A percentile compares a stretch with the other conserved stretches of the same genome.
phyloP scores from a whole-genome alignment of 2,797 vertebrate species.

The Ptychadena robeensis region DNA sequence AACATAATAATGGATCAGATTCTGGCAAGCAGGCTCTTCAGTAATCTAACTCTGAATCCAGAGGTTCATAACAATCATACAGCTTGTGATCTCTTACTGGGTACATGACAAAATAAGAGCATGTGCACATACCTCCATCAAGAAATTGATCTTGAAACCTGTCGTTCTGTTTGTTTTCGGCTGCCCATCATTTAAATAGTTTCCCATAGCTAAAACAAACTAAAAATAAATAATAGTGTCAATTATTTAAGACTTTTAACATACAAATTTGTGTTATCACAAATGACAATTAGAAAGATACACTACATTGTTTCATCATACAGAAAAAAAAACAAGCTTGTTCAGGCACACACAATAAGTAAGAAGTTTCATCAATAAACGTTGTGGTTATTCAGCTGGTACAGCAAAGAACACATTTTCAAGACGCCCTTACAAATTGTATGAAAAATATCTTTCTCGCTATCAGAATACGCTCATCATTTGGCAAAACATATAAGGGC shows the following conservation, averaged over 20 bases:
- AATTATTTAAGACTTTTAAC: neutral
- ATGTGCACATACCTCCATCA: slow-evolving; percentile 84
- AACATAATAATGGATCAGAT: no score
- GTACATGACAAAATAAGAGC: neutral
- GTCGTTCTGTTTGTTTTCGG: slow-evolving; percentile 92
- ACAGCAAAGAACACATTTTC: no score
- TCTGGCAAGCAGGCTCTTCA: neutral
- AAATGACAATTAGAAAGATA: no score
- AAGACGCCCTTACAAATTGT: no score
- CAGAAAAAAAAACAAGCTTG: neutral
- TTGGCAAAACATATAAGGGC: no score
- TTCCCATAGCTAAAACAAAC: slow-evolving; percentile 98
- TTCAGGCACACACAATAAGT: neutral
- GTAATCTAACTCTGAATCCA: neutral
- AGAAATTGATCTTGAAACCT: slow-evolving; percentile 98
- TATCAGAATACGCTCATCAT: no score
- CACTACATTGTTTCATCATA: no score
- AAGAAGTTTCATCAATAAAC: neutral
- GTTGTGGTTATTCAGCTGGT: no score
- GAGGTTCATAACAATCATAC: neutral
- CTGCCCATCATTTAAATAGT: slow-evolving; percentile 96
- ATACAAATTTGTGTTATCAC: no score
- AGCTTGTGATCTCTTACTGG: neutral
- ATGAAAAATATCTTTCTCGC: no score
- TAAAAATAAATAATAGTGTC: slow-evolving; percentile 63